Percentiles rank a stretch among this genome's conserved stretches.
Evolutionary conservation across 1,140 invertebrate genomes (phyloP).

Genomic region (Steinernema khuongi): DNA sequence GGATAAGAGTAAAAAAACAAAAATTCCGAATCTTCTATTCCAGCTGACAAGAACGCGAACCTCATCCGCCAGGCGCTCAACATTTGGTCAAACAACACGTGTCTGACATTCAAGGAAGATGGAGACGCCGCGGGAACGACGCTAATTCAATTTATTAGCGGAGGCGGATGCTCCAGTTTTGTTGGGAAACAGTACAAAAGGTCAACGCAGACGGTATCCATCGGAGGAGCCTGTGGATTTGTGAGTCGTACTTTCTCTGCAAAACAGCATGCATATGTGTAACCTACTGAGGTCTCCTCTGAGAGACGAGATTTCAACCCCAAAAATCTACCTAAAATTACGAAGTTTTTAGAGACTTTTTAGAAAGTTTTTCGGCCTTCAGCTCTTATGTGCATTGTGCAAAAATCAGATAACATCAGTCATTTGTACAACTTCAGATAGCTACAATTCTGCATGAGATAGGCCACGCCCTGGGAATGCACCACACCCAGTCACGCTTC

Average conservation of each 20-base stretch:
- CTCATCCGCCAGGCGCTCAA: not conserved
- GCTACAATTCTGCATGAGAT: slow-evolving; percentile 37
- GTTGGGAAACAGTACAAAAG: slow-evolving; percentile 5
- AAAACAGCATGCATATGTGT: too few relatives aligned
- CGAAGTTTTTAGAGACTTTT: too few relatives aligned
- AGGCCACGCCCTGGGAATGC: slow-evolving; percentile 34
- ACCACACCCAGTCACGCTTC: slow-evolving; percentile 30
- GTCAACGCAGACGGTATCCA: not conserved
- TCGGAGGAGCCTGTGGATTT: not conserved
- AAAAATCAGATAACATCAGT: not conserved
- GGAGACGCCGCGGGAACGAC: not conserved
- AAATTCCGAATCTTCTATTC: not conserved
- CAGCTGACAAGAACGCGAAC: not conserved
- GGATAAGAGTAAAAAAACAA: not conserved
- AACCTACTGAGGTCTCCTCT: too few relatives aligned
- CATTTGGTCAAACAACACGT: not conserved
- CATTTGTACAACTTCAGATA: slow-evolving; percentile 20
- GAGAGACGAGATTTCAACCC: not conserved
- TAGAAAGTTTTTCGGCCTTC: too few relatives aligned
- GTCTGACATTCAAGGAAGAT: not conserved
- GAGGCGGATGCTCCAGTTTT: not conserved
- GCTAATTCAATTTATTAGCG: not conserved
- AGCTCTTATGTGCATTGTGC: too few relatives aligned
- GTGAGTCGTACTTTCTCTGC: too few relatives aligned
- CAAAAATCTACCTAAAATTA: too few relatives aligned